These are phyloP conservation scores for Azorinus chamasolen DNA, from an alignment of 2,888 invertebrate species.

Conservation along the genomic window DNA sequence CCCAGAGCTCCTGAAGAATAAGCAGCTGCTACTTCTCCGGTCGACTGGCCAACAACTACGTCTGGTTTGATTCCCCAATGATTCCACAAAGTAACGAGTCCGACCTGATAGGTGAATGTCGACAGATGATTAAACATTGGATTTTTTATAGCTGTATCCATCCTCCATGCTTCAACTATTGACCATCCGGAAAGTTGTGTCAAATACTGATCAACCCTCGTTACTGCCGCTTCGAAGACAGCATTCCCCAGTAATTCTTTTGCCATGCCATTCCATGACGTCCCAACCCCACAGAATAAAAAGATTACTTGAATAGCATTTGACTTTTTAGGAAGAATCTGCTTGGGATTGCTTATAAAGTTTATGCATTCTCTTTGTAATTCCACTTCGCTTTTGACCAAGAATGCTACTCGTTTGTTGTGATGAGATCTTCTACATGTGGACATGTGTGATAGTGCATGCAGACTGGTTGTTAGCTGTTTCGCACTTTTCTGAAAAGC, in stretches of 20 bases:
- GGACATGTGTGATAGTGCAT: slow-evolving; percentile 60
- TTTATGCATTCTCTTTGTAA: too few relatives aligned
- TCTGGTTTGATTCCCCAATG: slow-evolving; percentile 52
- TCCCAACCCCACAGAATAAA: slow-evolving; percentile 28
- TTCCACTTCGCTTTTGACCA: not conserved
- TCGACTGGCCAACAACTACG: slow-evolving; percentile 65
- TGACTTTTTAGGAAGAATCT: too few relatives aligned
- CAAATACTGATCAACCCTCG: slow-evolving; percentile 17
- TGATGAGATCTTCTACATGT: slow-evolving; percentile 61
- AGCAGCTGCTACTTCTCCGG: slow-evolving; percentile 71
- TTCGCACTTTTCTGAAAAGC: slow-evolving; percentile 1
- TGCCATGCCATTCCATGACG: slow-evolving; percentile 53
- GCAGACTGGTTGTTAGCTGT: not conserved
- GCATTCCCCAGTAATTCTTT: slow-evolving; percentile 21
- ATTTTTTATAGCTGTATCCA: slow-evolving; percentile 13
- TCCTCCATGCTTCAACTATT: slow-evolving; percentile 8
- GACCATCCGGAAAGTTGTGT: slow-evolving; percentile 17
- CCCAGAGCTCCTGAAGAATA: slow-evolving; percentile 51
- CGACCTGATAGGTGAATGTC: slow-evolving; percentile 67
- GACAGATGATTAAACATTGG: slow-evolving; percentile 63
- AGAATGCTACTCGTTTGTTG: slow-evolving; percentile 36
- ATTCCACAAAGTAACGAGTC: slow-evolving; percentile 45
- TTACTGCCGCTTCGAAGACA: slow-evolving; percentile 35
- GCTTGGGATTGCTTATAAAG: too few relatives aligned
- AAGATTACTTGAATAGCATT: not conserved